A percentile compares a stretch with the other conserved stretches of the same genome.
These are phyloP conservation scores for Pterocles gutturalis DNA, from an alignment of 2,113 vertebrate genomes.

Conservation along the genomic window DNA sequence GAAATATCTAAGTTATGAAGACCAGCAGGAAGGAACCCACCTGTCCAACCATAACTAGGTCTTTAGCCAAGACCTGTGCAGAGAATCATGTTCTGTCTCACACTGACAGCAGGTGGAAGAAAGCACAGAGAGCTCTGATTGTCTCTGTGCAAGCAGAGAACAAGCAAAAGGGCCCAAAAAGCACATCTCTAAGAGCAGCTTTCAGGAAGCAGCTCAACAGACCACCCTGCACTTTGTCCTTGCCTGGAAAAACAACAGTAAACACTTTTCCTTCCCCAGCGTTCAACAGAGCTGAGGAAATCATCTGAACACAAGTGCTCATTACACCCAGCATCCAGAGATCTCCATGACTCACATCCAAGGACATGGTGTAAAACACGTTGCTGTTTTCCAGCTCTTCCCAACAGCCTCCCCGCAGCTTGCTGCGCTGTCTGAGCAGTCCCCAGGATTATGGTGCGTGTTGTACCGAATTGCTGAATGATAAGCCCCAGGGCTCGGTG, in stretches of 20 bases:
- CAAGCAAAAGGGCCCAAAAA: neutral
- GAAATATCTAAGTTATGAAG: neutral
- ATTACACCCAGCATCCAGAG: neutral
- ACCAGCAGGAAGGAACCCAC: neutral
- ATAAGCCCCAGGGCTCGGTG: neutral
- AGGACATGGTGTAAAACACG: neutral
- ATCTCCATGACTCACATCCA: neutral
- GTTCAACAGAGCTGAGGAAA: slow-evolving; percentile 5
- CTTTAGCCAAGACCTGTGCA: neutral
- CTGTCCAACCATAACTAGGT: neutral
- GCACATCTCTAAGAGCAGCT: neutral
- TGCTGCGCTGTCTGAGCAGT: neutral
- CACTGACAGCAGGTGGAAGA: neutral
- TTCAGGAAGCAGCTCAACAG: neutral
- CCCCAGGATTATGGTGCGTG: neutral
- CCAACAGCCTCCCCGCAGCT: neutral
- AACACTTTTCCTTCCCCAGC: neutral
- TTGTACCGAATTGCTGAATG: neutral
- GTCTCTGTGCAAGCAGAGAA: neutral
- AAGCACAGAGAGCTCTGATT: neutral
- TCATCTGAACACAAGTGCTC: slow-evolving; percentile 34
- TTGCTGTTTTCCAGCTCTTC: neutral
- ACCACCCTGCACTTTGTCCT: neutral
- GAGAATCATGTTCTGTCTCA: neutral
- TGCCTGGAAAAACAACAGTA: slow-evolving; percentile 17